Evolutionary conservation across 2,888 invertebrate species (phyloP).

Genomic region (Oscheius onirici): DNA sequence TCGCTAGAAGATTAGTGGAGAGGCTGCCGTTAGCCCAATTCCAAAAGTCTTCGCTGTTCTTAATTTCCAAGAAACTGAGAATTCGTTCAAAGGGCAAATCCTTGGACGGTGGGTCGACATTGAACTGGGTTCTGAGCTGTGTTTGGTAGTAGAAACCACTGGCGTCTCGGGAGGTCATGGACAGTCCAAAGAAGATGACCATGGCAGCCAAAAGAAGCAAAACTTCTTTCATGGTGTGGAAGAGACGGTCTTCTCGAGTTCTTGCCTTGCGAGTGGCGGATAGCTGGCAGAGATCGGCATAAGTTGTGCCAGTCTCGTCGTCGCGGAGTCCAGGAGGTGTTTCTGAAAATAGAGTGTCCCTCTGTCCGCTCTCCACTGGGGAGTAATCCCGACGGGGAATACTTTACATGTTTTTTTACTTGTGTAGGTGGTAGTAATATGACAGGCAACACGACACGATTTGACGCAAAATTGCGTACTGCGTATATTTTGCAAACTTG

Average conservation of each 20-base stretch:
- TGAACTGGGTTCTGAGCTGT: slow-evolving; percentile 29
- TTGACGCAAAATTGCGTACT: no score
- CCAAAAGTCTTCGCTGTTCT: slow-evolving; percentile 49
- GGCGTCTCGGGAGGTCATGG: slow-evolving; percentile 51
- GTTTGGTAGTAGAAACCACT: slow-evolving; percentile 51
- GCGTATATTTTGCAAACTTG: no score
- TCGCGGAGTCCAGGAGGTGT: not conserved
- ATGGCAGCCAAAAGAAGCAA: slow-evolving; percentile 48
- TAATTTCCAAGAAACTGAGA: slow-evolving; percentile 47
- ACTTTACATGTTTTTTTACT: no score
- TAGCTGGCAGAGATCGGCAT: slow-evolving; percentile 48
- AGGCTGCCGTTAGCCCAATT: slow-evolving; percentile 45
- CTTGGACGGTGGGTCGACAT: slow-evolving; percentile 25
- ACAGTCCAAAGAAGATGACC: slow-evolving; percentile 52
- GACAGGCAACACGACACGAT: no score
- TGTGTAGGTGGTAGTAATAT: no score
- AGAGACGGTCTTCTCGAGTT: slow-evolving; percentile 52
- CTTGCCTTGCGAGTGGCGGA: slow-evolving; percentile 43
- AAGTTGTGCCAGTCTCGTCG: slow-evolving; percentile 24
- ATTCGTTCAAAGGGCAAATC: slow-evolving; percentile 19
- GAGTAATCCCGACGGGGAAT: no score
- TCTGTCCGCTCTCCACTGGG: no score
- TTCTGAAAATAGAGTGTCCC: slow-evolving; percentile 8
- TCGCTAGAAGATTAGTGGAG: slow-evolving; percentile 68
- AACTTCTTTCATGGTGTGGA: slow-evolving; percentile 53